These are phyloP conservation scores for Lichenostomus cassidix DNA, from an alignment of 2,113 vertebrate genomes.

Conservation along the genomic window DNA sequence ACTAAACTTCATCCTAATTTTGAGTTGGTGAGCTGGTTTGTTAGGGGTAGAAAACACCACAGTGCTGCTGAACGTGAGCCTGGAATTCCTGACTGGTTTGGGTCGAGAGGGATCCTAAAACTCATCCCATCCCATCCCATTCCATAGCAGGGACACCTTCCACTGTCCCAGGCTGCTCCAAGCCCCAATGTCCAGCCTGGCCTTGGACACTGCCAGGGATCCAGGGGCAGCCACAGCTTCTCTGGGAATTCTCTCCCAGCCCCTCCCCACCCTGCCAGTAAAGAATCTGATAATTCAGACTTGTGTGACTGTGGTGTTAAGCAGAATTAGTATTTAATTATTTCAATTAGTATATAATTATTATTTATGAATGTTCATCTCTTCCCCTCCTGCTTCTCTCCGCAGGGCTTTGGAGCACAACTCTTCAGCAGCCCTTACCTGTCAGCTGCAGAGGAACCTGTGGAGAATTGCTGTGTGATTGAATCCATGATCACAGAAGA, in stretches of 20 bases:
- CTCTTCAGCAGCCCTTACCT: slow-evolving; percentile 1
- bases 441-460: slow-evolving; percentile 39
- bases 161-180: not conserved
- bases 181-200: not conserved
- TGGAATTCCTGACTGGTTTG: not conserved
- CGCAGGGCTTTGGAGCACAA: slow-evolving; percentile 44
- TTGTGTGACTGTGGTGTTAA: not conserved
- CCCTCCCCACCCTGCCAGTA: not conserved
- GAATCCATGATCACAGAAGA: not conserved
- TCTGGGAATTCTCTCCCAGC: not conserved
- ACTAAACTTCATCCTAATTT: not conserved
- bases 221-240: not conserved
- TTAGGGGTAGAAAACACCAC: not conserved
- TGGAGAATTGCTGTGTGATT: slow-evolving; percentile 60
- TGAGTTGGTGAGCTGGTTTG: not conserved
- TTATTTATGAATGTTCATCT: not conserved
- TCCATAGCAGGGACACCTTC: not conserved
- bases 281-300: not conserved
- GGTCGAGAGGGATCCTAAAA: rapidly evolving
- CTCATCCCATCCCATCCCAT: not conserved
- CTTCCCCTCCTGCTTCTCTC: not conserved
- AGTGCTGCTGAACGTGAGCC: not conserved
- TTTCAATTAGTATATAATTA: not conserved
- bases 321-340: not conserved
- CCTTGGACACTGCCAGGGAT: not conserved